A percentile compares a stretch with the other conserved stretches of the same genome.
Evolutionary conservation across 2,888 invertebrate genomes (phyloP).

Genomic region (Amblyjoppa proteus): DNA sequence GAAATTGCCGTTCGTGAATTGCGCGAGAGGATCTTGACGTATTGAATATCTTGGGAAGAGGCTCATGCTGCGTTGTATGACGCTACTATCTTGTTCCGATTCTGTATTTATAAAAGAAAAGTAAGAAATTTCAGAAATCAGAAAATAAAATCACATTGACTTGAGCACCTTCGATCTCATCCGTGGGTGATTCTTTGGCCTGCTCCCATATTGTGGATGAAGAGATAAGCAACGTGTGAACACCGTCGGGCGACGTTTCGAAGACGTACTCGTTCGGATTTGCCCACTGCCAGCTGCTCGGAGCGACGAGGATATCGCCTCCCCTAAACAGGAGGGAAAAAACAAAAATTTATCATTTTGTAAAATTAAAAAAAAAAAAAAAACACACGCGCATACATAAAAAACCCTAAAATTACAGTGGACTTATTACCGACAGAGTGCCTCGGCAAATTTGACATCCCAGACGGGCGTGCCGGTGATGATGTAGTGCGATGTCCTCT

Average conservation of each 20-base stretch:
- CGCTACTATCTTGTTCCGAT: constrained; percentile 22
- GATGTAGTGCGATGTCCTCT: constrained; percentile 86
- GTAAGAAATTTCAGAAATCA: background rate
- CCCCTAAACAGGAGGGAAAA: constrained; percentile 82
- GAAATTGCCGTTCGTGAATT: background rate
- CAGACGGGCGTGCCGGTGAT: constrained; percentile 88
- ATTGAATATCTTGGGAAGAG: constrained; percentile 59
- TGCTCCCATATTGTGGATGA: constrained; percentile 79
- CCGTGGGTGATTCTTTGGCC: constrained; percentile 68
- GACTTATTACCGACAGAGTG: constrained; percentile 76
- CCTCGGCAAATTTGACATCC: constrained; percentile 86
- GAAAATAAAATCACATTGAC: background rate
- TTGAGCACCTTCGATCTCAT: constrained; percentile 27
- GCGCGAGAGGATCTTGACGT: background rate
- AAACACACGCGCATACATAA: too few relatives aligned
- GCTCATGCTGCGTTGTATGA: constrained; percentile 28
- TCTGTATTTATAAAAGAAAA: background rate
- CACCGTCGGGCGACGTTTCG: constrained; percentile 86
- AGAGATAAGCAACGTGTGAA: constrained; percentile 85
- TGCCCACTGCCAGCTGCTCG: constrained; percentile 88
- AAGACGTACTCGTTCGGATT: constrained; percentile 88
- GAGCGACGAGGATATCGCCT: constrained; percentile 88
- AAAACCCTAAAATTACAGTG: background rate
- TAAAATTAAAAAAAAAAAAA: background rate
- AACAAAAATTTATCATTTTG: background rate